A percentile compares a stretch with the other conserved stretches of the same genome.
Evolutionary conservation across 2,797 vertebrate species (phyloP).

Genomic region (Smutsia gigantea): DNA sequence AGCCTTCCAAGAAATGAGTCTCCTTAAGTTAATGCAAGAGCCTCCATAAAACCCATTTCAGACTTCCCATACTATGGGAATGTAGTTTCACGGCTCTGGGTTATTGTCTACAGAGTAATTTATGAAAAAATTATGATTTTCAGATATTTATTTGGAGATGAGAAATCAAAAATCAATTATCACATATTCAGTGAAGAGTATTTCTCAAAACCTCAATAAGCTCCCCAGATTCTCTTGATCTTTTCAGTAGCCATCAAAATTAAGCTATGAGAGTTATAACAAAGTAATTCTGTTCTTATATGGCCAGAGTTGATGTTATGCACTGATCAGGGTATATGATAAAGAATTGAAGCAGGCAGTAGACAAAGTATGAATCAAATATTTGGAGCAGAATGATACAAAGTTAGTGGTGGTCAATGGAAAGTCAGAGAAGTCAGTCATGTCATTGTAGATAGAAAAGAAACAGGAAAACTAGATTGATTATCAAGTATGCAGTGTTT

Average conservation of each 20-base stretch:
- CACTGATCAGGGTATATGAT: background rate
- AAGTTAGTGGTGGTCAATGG: background rate
- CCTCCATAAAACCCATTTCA: background rate
- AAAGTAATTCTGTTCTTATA: background rate
- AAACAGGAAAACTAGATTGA: background rate
- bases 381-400: background rate
- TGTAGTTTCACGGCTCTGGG: background rate
- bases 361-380: background rate
- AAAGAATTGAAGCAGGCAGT: background rate
- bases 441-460: background rate
- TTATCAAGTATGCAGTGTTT: background rate
- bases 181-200: background rate
- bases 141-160: background rate
- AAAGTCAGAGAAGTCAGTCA: background rate
- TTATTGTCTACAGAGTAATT: background rate
- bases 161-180: background rate
- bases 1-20: rapidly evolving
- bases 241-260: background rate
- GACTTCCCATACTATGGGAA: background rate
- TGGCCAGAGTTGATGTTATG: background rate
- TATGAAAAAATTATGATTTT: background rate
- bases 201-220: background rate
- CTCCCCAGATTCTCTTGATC: background rate
- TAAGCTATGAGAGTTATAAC: background rate
- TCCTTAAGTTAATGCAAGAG: background rate